A percentile compares a stretch with the other conserved stretches of the same genome.
These are phyloP conservation scores for Macrophya alboannulata DNA, from an alignment of 2,888 invertebrate species.

Conservation along the genomic window DNA sequence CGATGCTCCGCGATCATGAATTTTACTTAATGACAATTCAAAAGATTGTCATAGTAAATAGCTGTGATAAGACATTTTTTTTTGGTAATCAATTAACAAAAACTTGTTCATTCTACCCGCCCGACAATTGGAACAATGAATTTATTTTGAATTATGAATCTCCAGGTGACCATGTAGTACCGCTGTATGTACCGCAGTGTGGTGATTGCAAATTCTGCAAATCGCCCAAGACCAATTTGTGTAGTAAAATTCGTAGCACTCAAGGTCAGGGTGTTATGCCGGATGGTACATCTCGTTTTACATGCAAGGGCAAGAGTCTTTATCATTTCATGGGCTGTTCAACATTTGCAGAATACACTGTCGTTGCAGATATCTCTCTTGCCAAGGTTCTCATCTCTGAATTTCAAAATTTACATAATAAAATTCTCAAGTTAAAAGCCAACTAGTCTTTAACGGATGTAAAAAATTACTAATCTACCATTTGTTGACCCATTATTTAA, in stretches of 20 bases:
- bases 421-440: background rate
- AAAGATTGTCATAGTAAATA: too few species aligned
- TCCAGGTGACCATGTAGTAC: slow-evolving; percentile 96
- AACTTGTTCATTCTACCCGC: background rate
- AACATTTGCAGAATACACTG: slow-evolving; percentile 96
- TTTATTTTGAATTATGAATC: slow-evolving; percentile 59
- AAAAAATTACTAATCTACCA: background rate
- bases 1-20: too few species aligned
- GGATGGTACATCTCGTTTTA: slow-evolving; percentile 94
- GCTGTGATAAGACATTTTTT: background rate
- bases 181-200: slow-evolving; percentile 98
- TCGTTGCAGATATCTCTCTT: slow-evolving; percentile 97
- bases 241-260: slow-evolving; percentile 93
- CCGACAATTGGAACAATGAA: background rate
- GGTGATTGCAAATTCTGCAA: slow-evolving; percentile 97
- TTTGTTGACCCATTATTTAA: background rate
- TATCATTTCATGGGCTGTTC: slow-evolving; percentile 99
- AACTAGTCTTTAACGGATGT: background rate
- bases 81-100: background rate
- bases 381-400: slow-evolving; percentile 87
- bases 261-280: slow-evolving; percentile 96
- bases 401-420: background rate
- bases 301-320: slow-evolving; percentile 89
- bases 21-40: too few species aligned
- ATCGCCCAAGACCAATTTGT: slow-evolving; percentile 97